Evolutionary conservation across 2,797 vertebrate species (phyloP).

Genomic region (Pteronotus mesoamericanus): DNA sequence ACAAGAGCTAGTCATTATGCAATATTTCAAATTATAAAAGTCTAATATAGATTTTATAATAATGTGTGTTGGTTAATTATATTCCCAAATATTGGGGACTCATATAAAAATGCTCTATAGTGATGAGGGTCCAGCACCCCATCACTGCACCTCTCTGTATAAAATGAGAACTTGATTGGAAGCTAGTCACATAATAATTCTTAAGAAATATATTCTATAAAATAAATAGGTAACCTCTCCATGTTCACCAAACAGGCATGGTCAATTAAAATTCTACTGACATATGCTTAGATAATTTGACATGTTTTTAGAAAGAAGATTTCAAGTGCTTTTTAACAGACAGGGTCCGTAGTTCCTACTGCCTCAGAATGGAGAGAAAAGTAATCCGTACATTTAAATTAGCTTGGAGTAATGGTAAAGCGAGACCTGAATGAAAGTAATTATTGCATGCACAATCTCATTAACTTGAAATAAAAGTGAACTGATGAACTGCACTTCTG

Average conservation of each 20-base stretch:
- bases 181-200: background rate
- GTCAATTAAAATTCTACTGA: background rate
- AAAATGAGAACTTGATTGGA: background rate
- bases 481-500: background rate
- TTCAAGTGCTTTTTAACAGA: conserved; percentile 12
- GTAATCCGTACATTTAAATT: conserved; percentile 33
- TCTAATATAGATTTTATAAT: background rate
- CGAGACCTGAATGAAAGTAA: conserved; percentile 52
- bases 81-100: background rate
- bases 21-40: background rate
- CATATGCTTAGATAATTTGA: background rate
- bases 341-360: background rate
- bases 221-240: background rate
- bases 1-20: background rate
- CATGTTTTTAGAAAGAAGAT: conserved; percentile 6
- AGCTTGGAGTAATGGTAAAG: conserved; percentile 43
- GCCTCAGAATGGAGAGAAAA: background rate
- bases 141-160: background rate
- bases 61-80: background rate
- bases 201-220: background rate
- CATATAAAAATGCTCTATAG: background rate
- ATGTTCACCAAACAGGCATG: background rate
- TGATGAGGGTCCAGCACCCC: background rate
- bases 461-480: conserved; percentile 58
- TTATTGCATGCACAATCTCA: background rate